Percentiles rank a stretch among this genome's conserved stretches.
Evolutionary conservation across 2,888 invertebrate species (phyloP).

Genomic region (Rotaria sp.): DNA sequence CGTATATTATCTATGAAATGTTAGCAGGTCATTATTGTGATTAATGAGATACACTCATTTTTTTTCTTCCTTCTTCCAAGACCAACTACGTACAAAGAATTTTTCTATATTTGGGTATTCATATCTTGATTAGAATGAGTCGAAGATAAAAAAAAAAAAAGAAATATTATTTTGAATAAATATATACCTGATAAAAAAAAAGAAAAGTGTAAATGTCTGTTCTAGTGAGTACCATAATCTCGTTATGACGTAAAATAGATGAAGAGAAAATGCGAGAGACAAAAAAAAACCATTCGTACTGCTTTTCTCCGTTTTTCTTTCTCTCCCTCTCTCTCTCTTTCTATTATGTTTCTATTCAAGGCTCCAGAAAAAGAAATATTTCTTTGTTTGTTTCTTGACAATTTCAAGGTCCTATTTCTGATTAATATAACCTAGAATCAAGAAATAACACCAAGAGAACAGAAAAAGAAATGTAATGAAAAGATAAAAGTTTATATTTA

Average conservation of each 20-base stretch:
- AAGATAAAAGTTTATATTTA: not conserved
- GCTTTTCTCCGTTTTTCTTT: not conserved
- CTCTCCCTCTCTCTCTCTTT: not conserved
- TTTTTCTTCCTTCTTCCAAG: no score
- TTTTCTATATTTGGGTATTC: no score
- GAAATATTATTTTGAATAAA: no score
- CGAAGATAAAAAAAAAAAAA: no score
- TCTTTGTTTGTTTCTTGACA: not conserved
- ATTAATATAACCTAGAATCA: not conserved
- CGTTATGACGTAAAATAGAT: not conserved
- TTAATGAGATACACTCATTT: no score
- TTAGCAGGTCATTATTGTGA: no score
- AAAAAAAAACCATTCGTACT: not conserved
- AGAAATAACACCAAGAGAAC: not conserved
- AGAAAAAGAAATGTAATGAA: not conserved
- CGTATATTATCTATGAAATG: no score
- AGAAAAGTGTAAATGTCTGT: no score
- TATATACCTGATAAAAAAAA: no score
- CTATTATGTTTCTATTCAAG: not conserved
- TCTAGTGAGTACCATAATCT: not conserved
- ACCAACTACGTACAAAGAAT: no score
- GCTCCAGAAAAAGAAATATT: not conserved
- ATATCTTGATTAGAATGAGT: no score
- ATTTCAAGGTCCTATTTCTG: not conserved
- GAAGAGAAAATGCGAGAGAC: not conserved